phyloP scores from a whole-genome alignment of 2,797 vertebrate species.

The Lacerta bilineata region DNA sequence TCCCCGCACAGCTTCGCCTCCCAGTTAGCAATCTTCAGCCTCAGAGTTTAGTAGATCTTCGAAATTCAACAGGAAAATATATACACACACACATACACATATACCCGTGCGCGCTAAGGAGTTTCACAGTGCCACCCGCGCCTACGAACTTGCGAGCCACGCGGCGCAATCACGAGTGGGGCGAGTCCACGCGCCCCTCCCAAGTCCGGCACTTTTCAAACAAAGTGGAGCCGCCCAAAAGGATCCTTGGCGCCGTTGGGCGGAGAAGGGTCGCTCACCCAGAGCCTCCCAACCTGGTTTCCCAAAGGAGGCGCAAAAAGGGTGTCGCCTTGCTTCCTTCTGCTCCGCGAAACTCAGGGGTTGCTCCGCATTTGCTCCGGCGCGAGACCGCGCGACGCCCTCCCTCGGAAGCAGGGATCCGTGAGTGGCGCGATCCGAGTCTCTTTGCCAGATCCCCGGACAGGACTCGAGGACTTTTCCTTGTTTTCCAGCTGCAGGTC shows the following conservation, averaged over 20 bases:
- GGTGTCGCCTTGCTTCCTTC: too few relatives aligned
- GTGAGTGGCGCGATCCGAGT: background rate
- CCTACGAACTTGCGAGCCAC: too few relatives aligned
- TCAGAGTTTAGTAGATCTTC: background rate
- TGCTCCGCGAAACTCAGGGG: background rate
- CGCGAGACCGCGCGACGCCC: background rate
- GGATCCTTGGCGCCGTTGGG: too few relatives aligned
- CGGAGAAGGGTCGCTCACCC: too few relatives aligned
- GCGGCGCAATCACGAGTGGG: background rate
- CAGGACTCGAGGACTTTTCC: background rate
- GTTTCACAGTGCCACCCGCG: too few relatives aligned
- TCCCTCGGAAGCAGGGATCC: background rate
- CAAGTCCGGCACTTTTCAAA: background rate
- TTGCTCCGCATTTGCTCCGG: background rate
- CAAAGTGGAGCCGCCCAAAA: background rate
- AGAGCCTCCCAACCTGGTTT: too few relatives aligned
- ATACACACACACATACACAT: too few relatives aligned
- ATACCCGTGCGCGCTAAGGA: too few relatives aligned
- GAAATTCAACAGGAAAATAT: background rate
- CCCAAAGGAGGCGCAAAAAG: too few relatives aligned
- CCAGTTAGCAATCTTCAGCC: background rate
- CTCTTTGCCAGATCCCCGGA: conserved; percentile 12
- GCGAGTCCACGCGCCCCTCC: background rate
- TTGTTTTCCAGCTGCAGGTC: too few relatives aligned
- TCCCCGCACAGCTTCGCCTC: background rate